These are phyloP conservation scores for Chaunax sp. DNA, from an alignment of 2,797 vertebrate species.

Conservation along the genomic window DNA sequence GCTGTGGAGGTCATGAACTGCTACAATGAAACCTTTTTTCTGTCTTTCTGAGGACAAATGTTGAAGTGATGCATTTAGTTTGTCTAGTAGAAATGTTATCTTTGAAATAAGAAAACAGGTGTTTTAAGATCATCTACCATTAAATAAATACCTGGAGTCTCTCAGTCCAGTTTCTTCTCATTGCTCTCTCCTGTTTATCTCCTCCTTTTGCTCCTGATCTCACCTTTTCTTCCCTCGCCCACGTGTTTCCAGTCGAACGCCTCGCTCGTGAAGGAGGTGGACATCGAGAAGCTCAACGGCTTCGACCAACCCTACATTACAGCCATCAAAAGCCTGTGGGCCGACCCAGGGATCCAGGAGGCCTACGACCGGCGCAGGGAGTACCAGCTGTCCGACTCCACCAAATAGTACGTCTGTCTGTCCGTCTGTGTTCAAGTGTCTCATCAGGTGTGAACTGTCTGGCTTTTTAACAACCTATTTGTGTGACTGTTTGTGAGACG, in stretches of 20 bases:
- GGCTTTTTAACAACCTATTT: too few relatives aligned
- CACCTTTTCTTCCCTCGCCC: too few relatives aligned
- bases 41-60: neutral
- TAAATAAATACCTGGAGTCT: too few relatives aligned
- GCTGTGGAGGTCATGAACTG: too few relatives aligned
- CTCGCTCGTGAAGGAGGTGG: conserved; percentile 95
- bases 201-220: too few relatives aligned
- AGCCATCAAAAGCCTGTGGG: conserved; percentile 95
- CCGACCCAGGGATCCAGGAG: conserved; percentile 96
- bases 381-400: conserved; percentile 98
- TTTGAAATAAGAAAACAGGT: conserved; percentile 28
- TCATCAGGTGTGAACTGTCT: conserved; percentile 4
- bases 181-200: too few relatives aligned
- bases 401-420: conserved; percentile 93
- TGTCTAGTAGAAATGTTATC: conserved; percentile 29
- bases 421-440: conserved; percentile 1
- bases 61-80: conserved; percentile 13
- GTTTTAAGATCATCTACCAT: conserved; percentile 9
- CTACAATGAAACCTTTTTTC: too few relatives aligned
- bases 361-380: conserved; percentile 97
- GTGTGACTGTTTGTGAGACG: conserved; percentile 1
- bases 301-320: conserved; percentile 92
- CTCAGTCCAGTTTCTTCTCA: too few relatives aligned
- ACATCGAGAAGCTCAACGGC: conserved; percentile 95
- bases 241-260: conserved; percentile 87